Conservation (phyloP, 2,113 vertebrate species). For the Cyanocitta stelleri region DNA sequence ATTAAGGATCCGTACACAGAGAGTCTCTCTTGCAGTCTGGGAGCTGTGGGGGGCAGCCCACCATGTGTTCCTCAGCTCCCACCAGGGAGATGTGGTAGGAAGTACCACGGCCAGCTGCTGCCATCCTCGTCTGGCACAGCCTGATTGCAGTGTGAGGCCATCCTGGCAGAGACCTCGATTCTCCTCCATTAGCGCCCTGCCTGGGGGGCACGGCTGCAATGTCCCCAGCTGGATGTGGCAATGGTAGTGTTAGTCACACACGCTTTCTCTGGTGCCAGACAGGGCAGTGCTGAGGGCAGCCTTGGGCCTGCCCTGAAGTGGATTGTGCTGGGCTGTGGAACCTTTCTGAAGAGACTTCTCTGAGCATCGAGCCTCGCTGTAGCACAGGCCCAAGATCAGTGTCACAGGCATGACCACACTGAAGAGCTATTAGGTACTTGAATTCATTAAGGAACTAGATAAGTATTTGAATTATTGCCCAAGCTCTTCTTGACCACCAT, state of each 20-base stretch:
- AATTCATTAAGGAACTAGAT: background rate
- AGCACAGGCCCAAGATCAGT: background rate
- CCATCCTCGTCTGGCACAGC: background rate
- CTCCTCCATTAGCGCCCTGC: background rate
- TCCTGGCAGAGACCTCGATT: background rate
- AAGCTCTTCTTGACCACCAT: background rate
- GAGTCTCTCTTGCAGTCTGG: background rate
- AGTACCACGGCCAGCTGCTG: fast-evolving
- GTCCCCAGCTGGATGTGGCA: background rate
- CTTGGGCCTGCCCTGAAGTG: background rate
- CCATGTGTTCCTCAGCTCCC: background rate
- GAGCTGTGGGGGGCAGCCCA: background rate
- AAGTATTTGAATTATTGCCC: background rate
- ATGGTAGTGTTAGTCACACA: no score
- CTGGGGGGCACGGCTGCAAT: background rate
- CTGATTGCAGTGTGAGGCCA: fast-evolving
- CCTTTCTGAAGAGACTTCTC: background rate
- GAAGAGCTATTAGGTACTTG: background rate
- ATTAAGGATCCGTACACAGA: background rate
- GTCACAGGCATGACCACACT: background rate
- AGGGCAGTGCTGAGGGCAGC: background rate
- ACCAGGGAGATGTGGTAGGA: background rate
- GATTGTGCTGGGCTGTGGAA: background rate
- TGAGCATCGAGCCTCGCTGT: background rate
- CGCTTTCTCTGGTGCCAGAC: background rate